These are phyloP conservation scores for Carassius auratus DNA, from an alignment of 2,113 vertebrate genomes.

Conservation along the genomic window DNA sequence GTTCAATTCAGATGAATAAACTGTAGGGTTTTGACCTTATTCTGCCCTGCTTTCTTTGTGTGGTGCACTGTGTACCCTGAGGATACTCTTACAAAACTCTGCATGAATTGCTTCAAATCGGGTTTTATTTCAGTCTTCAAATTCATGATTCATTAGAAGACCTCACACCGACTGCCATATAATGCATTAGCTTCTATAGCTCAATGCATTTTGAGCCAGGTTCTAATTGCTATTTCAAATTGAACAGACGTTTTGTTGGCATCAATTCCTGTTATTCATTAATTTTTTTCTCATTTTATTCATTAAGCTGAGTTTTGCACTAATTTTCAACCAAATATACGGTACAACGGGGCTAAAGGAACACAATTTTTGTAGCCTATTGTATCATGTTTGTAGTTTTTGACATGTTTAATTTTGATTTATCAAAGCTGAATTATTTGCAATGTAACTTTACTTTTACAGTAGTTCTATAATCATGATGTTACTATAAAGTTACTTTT, in stretches of 20 bases:
- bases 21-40: background rate
- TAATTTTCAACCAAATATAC: background rate
- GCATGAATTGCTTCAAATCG: background rate
- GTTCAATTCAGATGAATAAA: background rate
- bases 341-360: background rate
- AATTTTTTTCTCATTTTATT: background rate
- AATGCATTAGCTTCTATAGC: constrained; percentile 7
- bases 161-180: constrained; percentile 3
- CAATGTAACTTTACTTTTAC: too few relatives aligned
- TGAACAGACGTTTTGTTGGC: background rate
- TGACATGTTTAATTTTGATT: too few relatives aligned
- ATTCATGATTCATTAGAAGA: constrained; percentile 8
- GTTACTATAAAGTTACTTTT: too few relatives aligned
- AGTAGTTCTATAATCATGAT: too few relatives aligned
- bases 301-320: background rate
- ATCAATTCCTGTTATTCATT: background rate
- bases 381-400: background rate
- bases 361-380: background rate
- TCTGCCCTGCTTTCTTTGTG: background rate
- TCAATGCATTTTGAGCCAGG: background rate
- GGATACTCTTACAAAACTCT: background rate
- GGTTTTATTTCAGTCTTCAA: background rate
- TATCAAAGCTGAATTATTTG: too few relatives aligned
- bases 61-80: background rate
- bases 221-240: constrained; percentile 11